Percentiles rank a stretch among this genome's conserved stretches.
phyloP scores from a whole-genome alignment of 2,113 vertebrate genomes.

The Echinops telfairi region DNA sequence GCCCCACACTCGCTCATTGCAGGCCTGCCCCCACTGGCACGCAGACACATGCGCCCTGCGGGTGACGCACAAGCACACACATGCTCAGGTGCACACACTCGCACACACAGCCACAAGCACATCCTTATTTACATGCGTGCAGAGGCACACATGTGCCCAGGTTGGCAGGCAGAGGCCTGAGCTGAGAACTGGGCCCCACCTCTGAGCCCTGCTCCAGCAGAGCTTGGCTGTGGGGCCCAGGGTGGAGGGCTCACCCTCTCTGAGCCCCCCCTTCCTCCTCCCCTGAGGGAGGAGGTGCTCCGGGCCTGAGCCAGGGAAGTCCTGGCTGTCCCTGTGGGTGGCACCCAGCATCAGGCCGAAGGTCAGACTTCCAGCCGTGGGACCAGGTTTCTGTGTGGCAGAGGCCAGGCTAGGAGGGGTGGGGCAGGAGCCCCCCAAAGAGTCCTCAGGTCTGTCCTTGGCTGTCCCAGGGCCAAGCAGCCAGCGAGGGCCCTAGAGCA shows the following conservation, averaged over 20 bases:
- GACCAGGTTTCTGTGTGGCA: fast-evolving
- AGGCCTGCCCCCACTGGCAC: no score
- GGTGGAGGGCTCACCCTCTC: background rate
- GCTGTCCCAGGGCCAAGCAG: no score
- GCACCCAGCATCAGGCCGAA: background rate
- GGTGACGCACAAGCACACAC: no score
- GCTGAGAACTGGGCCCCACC: background rate
- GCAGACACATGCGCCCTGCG: no score
- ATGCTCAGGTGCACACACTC: background rate
- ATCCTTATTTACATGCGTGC: background rate
- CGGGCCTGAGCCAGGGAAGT: no score
- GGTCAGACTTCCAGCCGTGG: background rate
- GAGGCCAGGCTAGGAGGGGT: background rate
- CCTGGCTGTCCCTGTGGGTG: background rate
- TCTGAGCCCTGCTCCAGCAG: background rate
- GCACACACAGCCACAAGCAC: background rate
- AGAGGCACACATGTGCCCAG: background rate
- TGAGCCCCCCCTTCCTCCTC: no score
- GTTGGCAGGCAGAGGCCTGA: background rate
- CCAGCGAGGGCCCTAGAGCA: no score
- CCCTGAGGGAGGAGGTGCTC: background rate
- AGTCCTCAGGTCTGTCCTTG: background rate
- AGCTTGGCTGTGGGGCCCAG: fast-evolving
- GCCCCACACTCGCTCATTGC: background rate
- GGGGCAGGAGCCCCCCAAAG: background rate